Base-by-base conservation (phyloP, 2,797 vertebrate species). In the Pteropus rufus region DNA sequence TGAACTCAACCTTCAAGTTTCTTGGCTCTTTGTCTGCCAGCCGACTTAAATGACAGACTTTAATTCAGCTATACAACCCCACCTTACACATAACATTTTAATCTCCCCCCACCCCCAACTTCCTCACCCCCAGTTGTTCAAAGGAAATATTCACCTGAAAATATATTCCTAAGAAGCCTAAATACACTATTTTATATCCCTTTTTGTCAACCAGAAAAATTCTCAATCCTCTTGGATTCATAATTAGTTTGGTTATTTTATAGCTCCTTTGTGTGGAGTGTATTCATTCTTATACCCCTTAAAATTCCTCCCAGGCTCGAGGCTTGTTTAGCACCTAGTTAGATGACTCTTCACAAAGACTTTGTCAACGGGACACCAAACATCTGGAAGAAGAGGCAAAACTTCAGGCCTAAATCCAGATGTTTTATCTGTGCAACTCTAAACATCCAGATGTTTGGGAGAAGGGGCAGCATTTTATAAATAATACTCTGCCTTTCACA, bases 191-290 rank as follows among this genome's bases (percentile, higher is more conserved):
- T 97, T 98, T 89, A 31, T 0, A 95, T 83, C 67, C 31, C 29
- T 94, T 97, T 97, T 97, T 93, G 92, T 97, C 96, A 97, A 96
- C 39, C 89, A 75, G 93, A 97, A 98, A 98, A 97, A 97, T 73
- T 36, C 80, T 95, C 96, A 94, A 87, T 97, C 73, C 94, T 95
- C 97, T 90, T 93, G 96, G 15, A 69, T 16, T 16, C 15, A 21
- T 96, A 96, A 97, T 89, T 96, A 94, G 39, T n/a, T 62, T 88
- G 52, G 34, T 58, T 83, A 62, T 88, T 92, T 85, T 58, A n/a
- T 60, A 29, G 70, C 10, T n/a, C 52, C 24, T 14, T 52, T 62
- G 9, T 18, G 10, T 36, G n/a, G 9, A 16, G 11, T 19, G 19
- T 73, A n/a, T 81, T 64, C 56, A 36, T 31, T 83, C 76, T 39